Evolutionary conservation across 1,140 invertebrate species (phyloP).

Genomic region (Apis cerana): DNA sequence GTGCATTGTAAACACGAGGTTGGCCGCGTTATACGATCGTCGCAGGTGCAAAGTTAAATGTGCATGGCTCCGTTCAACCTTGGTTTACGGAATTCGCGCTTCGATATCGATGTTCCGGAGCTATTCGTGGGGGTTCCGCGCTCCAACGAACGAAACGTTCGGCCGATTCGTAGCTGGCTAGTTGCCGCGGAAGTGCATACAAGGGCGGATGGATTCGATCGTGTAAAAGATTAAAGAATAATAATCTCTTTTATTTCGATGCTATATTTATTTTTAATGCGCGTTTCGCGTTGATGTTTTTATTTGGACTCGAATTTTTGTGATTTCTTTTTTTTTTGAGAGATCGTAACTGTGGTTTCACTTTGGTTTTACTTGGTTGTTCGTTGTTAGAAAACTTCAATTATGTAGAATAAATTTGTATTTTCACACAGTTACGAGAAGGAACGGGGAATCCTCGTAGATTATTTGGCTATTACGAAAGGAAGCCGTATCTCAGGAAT

Average conservation of each 20-base stretch:
- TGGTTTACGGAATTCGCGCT: constrained; percentile 49
- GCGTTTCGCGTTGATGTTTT: too few relatives aligned
- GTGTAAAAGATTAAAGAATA: neutral
- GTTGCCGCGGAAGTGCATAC: neutral
- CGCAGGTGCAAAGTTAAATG: constrained; percentile 53
- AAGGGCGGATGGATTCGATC: neutral
- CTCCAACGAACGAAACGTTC: neutral
- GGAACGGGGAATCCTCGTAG: too few relatives aligned
- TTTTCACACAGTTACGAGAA: too few relatives aligned
- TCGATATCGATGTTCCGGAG: constrained; percentile 24
- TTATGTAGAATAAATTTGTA: too few relatives aligned
- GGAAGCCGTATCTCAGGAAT: too few relatives aligned
- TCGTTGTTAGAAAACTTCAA: too few relatives aligned
- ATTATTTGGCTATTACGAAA: too few relatives aligned
- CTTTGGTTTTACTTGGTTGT: too few relatives aligned
- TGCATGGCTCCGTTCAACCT: constrained; percentile 25
- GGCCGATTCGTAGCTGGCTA: neutral
- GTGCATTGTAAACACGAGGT: constrained; percentile 48
- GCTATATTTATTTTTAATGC: too few relatives aligned
- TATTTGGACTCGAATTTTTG: too few relatives aligned
- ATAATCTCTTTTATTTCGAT: neutral
- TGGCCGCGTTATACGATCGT: constrained; percentile 51
- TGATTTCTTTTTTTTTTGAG: too few relatives aligned
- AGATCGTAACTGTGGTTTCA: too few relatives aligned
- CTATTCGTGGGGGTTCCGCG: neutral